Percentiles rank a stretch among this genome's conserved stretches.
Conservation (phyloP, 64 coral and sea anemone genomes). For the Astreopora myriophthalma region DNA sequence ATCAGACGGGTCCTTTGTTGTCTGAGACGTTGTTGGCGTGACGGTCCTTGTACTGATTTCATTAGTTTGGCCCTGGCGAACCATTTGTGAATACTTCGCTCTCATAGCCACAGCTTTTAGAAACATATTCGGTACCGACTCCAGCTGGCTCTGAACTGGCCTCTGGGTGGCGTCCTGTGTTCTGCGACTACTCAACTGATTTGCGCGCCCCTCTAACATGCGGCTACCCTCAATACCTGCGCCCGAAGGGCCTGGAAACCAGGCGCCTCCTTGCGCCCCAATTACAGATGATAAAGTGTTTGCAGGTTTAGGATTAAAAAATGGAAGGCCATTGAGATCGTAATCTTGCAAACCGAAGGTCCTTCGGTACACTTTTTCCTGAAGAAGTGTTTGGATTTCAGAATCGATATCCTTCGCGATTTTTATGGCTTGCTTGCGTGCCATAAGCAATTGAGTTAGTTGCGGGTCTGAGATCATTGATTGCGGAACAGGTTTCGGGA, state of each 20-base stretch:
- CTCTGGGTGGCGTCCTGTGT: background rate
- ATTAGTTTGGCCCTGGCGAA: background rate
- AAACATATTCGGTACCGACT: background rate
- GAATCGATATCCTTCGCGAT: conserved; percentile 22
- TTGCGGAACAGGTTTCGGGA: background rate
- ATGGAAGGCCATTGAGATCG: background rate
- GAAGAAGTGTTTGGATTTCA: background rate
- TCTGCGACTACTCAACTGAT: background rate
- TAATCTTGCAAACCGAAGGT: background rate
- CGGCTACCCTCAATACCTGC: conserved; percentile 18
- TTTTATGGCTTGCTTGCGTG: conserved; percentile 11
- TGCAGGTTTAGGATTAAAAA: background rate
- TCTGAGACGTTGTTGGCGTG: background rate
- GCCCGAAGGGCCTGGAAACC: conserved; percentile 31
- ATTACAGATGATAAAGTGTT: conserved; percentile 16
- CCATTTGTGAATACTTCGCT: background rate
- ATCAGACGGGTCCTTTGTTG: conserved; percentile 20
- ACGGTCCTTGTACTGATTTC: background rate
- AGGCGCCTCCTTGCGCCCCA: background rate
- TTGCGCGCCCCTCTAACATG: conserved; percentile 11
- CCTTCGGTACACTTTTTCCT: conserved; percentile 10
- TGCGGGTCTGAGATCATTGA: background rate
- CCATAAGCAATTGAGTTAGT: background rate
- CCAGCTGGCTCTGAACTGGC: background rate
- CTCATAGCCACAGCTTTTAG: background rate